Conservation (phyloP, 2,113 vertebrate genomes). For the Pteropus alecto region DNA sequence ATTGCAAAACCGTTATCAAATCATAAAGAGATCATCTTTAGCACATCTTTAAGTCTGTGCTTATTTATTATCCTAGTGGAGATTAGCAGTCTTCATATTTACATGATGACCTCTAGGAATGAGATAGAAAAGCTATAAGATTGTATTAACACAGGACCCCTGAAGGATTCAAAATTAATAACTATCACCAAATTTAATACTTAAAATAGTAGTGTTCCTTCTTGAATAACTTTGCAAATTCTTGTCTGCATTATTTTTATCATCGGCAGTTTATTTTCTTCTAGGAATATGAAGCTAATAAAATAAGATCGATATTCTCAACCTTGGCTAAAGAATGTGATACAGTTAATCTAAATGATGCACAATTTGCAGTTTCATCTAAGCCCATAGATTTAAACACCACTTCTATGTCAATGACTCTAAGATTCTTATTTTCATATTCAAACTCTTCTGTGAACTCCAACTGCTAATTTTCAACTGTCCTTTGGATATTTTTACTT, state of each 20-base stretch:
- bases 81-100: conserved; percentile 31
- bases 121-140: background rate
- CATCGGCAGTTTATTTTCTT: background rate
- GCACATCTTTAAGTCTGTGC: background rate
- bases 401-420: background rate
- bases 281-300: background rate
- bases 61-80: conserved; percentile 17
- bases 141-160: background rate
- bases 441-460: background rate
- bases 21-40: background rate
- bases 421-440: background rate
- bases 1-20: background rate
- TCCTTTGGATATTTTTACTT: background rate
- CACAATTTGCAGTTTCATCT: background rate
- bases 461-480: background rate
- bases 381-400: background rate
- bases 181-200: background rate
- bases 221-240: background rate
- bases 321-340: background rate
- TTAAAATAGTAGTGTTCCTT: background rate
- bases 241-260: background rate
- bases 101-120: background rate
- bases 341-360: background rate
- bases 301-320: background rate
- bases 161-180: background rate